Conservation (phyloP, 1,140 invertebrate species). For the Homalodisca vitripennis region DNA sequence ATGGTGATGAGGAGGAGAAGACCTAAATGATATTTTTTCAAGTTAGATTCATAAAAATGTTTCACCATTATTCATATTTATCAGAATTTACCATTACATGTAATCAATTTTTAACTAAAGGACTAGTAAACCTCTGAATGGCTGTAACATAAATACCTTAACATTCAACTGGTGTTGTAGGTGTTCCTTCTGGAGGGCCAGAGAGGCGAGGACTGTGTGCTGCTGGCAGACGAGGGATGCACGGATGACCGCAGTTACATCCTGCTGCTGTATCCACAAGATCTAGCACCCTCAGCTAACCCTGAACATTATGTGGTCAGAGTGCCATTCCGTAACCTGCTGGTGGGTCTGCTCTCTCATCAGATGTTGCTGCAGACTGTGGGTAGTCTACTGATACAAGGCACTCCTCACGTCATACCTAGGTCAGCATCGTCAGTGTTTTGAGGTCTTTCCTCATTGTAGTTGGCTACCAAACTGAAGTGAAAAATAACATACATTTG, state of each 20-base stretch:
- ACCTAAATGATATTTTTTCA: no score
- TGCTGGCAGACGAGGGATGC: constrained; percentile 42
- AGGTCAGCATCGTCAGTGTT: constrained; percentile 48
- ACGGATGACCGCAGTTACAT: constrained; percentile 78
- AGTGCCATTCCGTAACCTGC: constrained; percentile 81
- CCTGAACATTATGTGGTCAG: constrained; percentile 77
- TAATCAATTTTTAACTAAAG: no score
- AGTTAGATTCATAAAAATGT: no score
- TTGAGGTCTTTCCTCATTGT: no score
- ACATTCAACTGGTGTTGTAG: constrained; percentile 45
- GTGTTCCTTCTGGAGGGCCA: constrained; percentile 68
- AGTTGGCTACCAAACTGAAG: no score
- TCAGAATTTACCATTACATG: no score
- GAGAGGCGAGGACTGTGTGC: constrained; percentile 46
- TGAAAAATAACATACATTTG: neutral
- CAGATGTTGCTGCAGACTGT: constrained; percentile 90
- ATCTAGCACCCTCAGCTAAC: constrained; percentile 67
- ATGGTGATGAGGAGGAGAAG: no score
- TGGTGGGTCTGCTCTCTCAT: constrained; percentile 86
- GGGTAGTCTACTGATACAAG: constrained; percentile 77
- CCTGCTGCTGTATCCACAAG: constrained; percentile 82
- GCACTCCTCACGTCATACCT: constrained; percentile 53
- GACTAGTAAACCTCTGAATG: no score
- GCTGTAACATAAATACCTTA: no score
- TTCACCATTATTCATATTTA: no score